Evolutionary conservation across 2,797 vertebrate species (phyloP), one percentile per base, ranked within the genome.

Genomic region (Nannoperca australis): DNA sequence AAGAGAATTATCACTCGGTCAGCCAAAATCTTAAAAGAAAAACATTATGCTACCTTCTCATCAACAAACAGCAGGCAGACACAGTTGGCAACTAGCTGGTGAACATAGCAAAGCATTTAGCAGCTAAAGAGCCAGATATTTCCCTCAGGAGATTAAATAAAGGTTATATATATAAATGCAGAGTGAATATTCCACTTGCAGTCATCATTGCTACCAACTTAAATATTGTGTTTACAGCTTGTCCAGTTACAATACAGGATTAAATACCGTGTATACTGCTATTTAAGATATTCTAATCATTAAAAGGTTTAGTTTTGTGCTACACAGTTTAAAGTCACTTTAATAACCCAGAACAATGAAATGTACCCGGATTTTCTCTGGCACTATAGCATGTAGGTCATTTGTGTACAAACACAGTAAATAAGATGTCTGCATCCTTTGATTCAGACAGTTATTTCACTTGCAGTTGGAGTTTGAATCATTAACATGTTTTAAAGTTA

Each of bases 401-500:
- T 34, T 15, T 58, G 13, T 45, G 36, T 24, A 49, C 34, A 50
- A 38, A 51, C 50, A 38, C 30, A 34, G 12, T 17, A 7, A 22
- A 38, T 27, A 45, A 34, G 10, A 66, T 74, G 5, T 42, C 3
- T 36, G 9, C 13, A 18, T 36, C 20, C 27, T 47, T 44, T n/a
- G 32, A 50, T 34, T 82, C 44, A 36, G 13, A 64, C 45, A 34
- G 11, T 77, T 32, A 63, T 47, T 79, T 77, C 42, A 69, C 38
- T 74, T 42, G 1, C 51, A 69, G 30, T 32, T 55, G 27, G n/a
- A 50, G 77, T 61, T 27, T 75, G 76, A 88, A 82, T 86, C 68
- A 76, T 69, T 70, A 81, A n/a, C 20, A 18, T 34, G 40, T 73
- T 81, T 61, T 27, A 70, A 69, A 69, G 53, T 79, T 30, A 10